These are phyloP conservation scores for Mus spretus DNA, from an alignment of 2,797 vertebrate species.

Conservation along the genomic window DNA sequence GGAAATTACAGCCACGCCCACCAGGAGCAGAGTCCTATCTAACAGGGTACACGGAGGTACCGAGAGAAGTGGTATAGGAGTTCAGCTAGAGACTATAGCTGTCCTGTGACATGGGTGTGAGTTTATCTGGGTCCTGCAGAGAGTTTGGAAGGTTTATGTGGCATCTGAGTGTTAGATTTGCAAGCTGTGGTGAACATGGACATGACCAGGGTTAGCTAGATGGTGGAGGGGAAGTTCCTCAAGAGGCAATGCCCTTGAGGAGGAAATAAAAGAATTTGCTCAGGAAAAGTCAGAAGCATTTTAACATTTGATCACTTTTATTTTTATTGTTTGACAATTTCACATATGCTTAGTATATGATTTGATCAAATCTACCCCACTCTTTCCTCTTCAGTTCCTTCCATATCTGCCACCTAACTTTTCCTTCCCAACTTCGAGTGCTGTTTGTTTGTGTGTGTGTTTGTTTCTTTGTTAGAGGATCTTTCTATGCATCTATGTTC, in stretches of 20 bases:
- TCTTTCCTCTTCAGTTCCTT: neutral
- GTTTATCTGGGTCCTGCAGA: neutral
- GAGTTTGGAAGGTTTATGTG: neutral
- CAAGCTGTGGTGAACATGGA: neutral
- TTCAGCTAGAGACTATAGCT: neutral
- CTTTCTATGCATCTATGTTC: neutral
- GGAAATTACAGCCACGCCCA: no score
- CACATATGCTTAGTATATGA: neutral
- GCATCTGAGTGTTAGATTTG: neutral
- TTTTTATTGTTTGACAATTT: neutral
- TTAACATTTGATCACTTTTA: neutral
- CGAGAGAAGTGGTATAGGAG: neutral
- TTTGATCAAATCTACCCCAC: neutral
- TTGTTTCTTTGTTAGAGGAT: neutral
- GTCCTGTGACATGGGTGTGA: no score
- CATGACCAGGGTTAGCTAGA: neutral
- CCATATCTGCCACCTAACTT: neutral
- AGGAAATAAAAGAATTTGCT: neutral
- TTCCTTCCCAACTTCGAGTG: neutral
- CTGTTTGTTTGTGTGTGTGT: neutral
- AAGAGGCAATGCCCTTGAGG: neutral
- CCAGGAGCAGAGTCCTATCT: neutral
- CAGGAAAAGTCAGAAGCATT: neutral
- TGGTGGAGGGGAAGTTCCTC: neutral
- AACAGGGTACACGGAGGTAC: fast-evolving